phyloP scores from a whole-genome alignment of 2,113 vertebrate genomes.

The Hemichromis elongatus region DNA sequence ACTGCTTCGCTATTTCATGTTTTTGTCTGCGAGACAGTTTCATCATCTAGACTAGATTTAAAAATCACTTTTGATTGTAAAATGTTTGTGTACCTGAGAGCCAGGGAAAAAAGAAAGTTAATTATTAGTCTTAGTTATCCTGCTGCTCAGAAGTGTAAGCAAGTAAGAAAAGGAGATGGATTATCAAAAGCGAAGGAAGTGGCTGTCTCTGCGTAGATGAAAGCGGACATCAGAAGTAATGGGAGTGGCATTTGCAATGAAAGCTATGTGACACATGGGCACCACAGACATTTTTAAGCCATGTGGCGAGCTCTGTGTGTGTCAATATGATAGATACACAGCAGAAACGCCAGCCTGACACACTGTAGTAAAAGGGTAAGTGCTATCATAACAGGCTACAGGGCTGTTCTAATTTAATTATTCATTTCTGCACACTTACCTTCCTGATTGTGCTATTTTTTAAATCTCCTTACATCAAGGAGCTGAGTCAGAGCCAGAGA shows the following conservation, averaged over 20 bases:
- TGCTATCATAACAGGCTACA: background rate
- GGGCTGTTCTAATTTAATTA: constrained; percentile 29
- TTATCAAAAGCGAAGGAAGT: background rate
- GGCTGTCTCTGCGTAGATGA: background rate
- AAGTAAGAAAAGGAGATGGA: background rate
- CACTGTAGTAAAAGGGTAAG: background rate
- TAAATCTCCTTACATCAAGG: background rate
- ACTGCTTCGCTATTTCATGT: background rate
- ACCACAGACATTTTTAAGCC: background rate
- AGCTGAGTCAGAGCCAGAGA: constrained; percentile 28
- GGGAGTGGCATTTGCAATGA: background rate
- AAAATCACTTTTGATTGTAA: background rate
- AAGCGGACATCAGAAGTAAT: background rate
- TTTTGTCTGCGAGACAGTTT: background rate
- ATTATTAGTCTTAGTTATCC: background rate
- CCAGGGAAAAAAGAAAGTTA: background rate
- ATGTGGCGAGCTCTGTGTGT: background rate
- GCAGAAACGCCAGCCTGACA: background rate
- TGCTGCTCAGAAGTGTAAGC: background rate
- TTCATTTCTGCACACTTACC: constrained; percentile 17
- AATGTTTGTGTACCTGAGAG: background rate
- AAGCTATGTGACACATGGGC: background rate
- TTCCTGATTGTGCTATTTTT: constrained; percentile 2
- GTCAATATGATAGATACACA: background rate
- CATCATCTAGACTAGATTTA: background rate